Conservation (phyloP, 2,888 invertebrate species). For the Amblyjoppa proteus region DNA sequence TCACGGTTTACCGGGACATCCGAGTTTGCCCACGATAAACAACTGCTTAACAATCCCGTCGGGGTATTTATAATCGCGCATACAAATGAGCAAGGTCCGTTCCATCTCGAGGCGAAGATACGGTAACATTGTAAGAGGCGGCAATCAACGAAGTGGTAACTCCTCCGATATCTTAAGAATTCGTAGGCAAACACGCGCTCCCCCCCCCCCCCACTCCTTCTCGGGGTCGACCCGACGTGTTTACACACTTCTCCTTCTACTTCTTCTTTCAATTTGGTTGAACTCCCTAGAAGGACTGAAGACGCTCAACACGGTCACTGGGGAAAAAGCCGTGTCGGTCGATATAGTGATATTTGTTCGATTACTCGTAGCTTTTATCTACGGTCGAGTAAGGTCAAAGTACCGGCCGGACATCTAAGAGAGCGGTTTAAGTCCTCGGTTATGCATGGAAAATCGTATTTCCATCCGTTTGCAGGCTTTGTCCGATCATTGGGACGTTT, state of each 20-base stretch:
- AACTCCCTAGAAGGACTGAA: neutral
- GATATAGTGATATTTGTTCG: neutral
- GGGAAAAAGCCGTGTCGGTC: neutral
- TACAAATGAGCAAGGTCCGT: slow-evolving; percentile 17
- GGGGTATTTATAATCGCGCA: neutral
- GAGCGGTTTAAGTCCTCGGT: too few species aligned
- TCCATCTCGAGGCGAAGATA: neutral
- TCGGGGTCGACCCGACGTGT: too few species aligned
- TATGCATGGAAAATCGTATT: too few species aligned
- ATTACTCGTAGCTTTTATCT: neutral
- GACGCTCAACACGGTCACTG: neutral
- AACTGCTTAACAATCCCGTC: neutral
- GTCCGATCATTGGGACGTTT: too few species aligned
- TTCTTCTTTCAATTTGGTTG: neutral
- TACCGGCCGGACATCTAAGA: too few species aligned
- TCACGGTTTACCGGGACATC: neutral
- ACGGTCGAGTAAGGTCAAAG: too few species aligned
- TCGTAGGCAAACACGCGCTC: slow-evolving; percentile 36
- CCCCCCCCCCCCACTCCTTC: neutral
- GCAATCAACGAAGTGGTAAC: neutral
- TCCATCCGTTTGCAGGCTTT: too few species aligned
- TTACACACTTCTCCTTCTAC: neutral
- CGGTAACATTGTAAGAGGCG: neutral
- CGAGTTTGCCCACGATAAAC: neutral
- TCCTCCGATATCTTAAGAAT: slow-evolving; percentile 32